Percentiles rank a stretch among this genome's conserved stretches.
phyloP scores from a whole-genome alignment of 2,113 vertebrate species.

The Sturnira hondurensis region DNA sequence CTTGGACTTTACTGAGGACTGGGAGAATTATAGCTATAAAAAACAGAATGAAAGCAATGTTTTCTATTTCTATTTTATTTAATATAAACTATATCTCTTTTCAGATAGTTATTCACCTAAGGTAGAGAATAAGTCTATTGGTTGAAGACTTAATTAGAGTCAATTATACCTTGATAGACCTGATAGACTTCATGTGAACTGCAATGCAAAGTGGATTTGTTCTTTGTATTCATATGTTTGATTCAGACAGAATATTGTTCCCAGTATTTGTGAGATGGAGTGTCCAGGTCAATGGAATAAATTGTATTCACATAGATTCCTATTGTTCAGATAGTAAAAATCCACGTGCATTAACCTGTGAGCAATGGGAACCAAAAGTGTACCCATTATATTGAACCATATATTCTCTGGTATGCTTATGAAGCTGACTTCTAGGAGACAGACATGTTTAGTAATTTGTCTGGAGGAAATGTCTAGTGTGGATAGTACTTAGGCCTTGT shows the following conservation, averaged over 20 bases:
- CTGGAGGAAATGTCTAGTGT: neutral
- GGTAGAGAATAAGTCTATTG: neutral
- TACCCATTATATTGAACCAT: neutral
- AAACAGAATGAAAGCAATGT: neutral
- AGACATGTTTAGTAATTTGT: neutral
- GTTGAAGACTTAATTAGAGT: neutral
- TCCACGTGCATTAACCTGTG: neutral
- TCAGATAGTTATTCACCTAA: neutral
- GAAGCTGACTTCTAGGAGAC: neutral
- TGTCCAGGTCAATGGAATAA: neutral
- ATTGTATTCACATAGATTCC: neutral
- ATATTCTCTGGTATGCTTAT: neutral
- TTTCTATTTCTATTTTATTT: neutral
- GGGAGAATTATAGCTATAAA: neutral
- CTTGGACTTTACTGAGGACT: neutral
- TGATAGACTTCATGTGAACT: neutral
- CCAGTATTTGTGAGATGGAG: neutral
- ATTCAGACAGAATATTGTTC: neutral
- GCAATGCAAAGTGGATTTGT: neutral
- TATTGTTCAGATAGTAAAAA: neutral
- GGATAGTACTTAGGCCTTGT: neutral
- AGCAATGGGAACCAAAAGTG: neutral
- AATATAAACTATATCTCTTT: conserved; percentile 14
- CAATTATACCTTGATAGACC: neutral
- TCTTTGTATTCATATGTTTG: neutral